Evolutionary conservation across 2,888 invertebrate genomes (phyloP).

Genomic region (Dasypogon diadema): DNA sequence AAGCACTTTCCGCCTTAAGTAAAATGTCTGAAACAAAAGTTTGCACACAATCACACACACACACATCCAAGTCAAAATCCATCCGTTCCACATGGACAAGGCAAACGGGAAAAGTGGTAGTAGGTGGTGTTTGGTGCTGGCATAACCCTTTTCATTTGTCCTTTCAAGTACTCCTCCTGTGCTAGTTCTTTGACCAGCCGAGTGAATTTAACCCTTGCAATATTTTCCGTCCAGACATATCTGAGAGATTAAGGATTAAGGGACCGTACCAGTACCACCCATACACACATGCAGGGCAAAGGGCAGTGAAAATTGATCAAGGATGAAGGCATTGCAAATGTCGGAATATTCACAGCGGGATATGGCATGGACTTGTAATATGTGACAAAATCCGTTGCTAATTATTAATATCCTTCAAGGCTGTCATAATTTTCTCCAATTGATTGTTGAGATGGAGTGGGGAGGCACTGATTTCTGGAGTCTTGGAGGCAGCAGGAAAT

Average conservation of each 20-base stretch:
- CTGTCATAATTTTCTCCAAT: constrained; percentile 24
- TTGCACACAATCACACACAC: constrained; percentile 10
- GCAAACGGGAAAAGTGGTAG: constrained; percentile 10
- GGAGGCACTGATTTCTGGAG: neutral
- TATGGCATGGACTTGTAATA: constrained; percentile 14
- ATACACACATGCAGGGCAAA: neutral
- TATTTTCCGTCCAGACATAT: constrained; percentile 57
- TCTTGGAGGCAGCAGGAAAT: constrained; percentile 56
- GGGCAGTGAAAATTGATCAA: neutral
- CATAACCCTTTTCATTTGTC: constrained; percentile 63
- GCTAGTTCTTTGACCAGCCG: constrained; percentile 66
- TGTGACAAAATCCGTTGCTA: constrained; percentile 55
- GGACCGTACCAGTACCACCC: neutral
- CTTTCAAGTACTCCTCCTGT: constrained; percentile 62
- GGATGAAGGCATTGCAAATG: neutral
- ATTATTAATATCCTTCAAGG: constrained; percentile 59
- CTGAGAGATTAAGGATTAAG: constrained; percentile 17
- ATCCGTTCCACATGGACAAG: neutral
- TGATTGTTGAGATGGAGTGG: neutral
- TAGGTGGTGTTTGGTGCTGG: constrained; percentile 64
- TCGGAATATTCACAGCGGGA: neutral
- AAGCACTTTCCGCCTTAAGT: constrained; percentile 56
- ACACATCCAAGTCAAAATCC: neutral
- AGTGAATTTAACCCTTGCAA: constrained; percentile 65
- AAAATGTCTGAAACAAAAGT: constrained; percentile 41